These are phyloP conservation scores for Pseudochromis fuscus DNA, from an alignment of 2,797 vertebrate genomes.

Conservation along the genomic window DNA sequence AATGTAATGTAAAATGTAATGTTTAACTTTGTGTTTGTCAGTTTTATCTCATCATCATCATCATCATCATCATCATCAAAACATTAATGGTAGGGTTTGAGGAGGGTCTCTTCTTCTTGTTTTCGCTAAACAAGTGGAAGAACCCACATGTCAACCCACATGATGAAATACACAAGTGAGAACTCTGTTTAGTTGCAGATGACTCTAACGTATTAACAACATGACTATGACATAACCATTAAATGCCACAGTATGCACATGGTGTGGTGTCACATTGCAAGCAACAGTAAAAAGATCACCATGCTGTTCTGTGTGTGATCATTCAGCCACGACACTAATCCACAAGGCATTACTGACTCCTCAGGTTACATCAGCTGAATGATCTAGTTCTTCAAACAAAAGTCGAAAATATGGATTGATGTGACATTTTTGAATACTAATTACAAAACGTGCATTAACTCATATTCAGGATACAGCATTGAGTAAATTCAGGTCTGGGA, in stretches of 20 bases:
- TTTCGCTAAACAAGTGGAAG: neutral
- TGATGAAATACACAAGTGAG: neutral
- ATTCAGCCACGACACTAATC: too few relatives aligned
- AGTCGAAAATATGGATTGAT: neutral
- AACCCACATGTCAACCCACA: neutral
- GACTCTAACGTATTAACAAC: constrained; percentile 19
- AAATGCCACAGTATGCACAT: constrained; percentile 32
- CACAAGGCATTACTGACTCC: too few relatives aligned
- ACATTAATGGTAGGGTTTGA: neutral
- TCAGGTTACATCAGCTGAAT: neutral
- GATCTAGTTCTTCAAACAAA: neutral
- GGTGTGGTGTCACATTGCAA: constrained; percentile 24
- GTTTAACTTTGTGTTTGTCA: too few relatives aligned
- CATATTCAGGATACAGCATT: too few relatives aligned
- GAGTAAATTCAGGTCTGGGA: too few relatives aligned
- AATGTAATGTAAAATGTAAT: too few relatives aligned
- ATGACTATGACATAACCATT: constrained; percentile 15
- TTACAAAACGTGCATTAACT: too few relatives aligned
- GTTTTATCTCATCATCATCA: too few relatives aligned
- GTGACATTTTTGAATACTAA: too few relatives aligned
- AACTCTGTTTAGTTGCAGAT: constrained; percentile 13
- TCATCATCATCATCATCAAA: too few relatives aligned
- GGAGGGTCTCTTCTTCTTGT: too few relatives aligned
- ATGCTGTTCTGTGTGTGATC: constrained; percentile 9
- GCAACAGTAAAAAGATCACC: constrained; percentile 2